Evolutionary conservation across 1,140 invertebrate genomes (phyloP).

Genomic region (Meloidogyne exigua): DNA sequence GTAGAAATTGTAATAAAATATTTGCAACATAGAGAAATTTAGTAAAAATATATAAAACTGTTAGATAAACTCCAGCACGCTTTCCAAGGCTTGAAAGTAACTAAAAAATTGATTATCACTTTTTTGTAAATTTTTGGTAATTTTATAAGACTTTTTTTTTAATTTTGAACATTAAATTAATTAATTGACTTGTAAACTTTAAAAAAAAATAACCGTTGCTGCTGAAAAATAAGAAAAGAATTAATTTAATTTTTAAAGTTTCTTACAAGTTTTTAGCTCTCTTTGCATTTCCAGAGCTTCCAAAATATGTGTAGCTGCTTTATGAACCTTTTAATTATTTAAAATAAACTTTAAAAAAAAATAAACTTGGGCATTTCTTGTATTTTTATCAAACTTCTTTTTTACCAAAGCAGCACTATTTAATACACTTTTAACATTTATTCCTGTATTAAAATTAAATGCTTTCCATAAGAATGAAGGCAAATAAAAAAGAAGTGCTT

Average conservation of each 20-base stretch:
- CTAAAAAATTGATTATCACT: conserved; percentile 11
- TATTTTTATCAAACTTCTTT: conserved; percentile 56
- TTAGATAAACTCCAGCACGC: conserved; percentile 66
- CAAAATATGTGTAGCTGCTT: conserved; percentile 41
- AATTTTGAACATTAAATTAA: too few relatives aligned
- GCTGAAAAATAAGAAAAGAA: background rate
- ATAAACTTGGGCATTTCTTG: conserved; percentile 49
- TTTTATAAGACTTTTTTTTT: too few relatives aligned
- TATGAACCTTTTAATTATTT: background rate
- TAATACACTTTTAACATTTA: conserved; percentile 59
- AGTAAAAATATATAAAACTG: conserved; percentile 66
- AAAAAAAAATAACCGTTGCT: background rate
- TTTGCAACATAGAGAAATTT: conserved; percentile 67
- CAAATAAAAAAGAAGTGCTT: conserved; percentile 62
- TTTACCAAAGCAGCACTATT: conserved; percentile 59
- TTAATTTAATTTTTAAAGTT: background rate
- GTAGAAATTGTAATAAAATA: conserved; percentile 67
- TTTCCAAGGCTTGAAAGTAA: conserved; percentile 60
- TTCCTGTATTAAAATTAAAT: conserved; percentile 58
- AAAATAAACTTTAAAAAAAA: background rate
- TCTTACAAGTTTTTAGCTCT: conserved; percentile 53
- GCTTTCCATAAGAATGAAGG: conserved; percentile 60
- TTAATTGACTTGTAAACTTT: too few relatives aligned
- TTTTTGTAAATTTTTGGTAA: too few relatives aligned
- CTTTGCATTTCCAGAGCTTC: conserved; percentile 61